These are phyloP conservation scores for Drosophila sordidula DNA, from an alignment of 2,888 invertebrate species.

Conservation along the genomic window DNA sequence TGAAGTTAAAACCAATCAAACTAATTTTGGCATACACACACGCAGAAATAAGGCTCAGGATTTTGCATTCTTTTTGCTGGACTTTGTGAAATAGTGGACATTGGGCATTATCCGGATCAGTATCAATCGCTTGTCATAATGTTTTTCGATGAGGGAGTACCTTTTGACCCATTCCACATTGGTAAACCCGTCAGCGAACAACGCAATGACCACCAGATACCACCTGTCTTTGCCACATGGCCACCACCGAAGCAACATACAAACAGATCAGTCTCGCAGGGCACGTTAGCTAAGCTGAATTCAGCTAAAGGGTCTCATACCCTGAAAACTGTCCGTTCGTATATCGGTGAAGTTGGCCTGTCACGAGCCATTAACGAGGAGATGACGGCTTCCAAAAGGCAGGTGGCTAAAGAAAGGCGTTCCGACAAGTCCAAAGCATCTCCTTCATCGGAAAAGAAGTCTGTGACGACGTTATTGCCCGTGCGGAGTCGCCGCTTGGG, in stretches of 20 bases:
- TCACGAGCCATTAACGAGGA: slow-evolving; percentile 63
- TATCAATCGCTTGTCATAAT: slow-evolving; percentile 26
- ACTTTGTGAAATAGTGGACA: background rate
- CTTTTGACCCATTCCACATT: slow-evolving; percentile 59
- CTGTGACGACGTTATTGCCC: slow-evolving; percentile 40
- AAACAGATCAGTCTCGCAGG: slow-evolving; percentile 40
- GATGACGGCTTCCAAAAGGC: slow-evolving; percentile 51
- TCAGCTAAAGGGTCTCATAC: background rate
- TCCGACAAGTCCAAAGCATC: slow-evolving; percentile 8
- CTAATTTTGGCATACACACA: slow-evolving; percentile 18
- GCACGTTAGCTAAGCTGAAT: slow-evolving; percentile 14
- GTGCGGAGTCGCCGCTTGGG: slow-evolving; percentile 13
- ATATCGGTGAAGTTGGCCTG: slow-evolving; percentile 40
- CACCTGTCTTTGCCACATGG: slow-evolving; percentile 8
- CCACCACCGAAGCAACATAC: slow-evolving; percentile 29
- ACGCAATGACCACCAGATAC: background rate
- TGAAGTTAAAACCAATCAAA: background rate
- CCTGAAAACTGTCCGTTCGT: slow-evolving; percentile 12
- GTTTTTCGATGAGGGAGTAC: slow-evolving; percentile 37
- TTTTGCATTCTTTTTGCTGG: background rate
- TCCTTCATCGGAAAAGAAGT: background rate
- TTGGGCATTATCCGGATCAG: background rate
- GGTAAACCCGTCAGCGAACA: slow-evolving; percentile 25
- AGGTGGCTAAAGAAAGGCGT: slow-evolving; percentile 19
- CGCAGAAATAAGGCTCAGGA: background rate